These are phyloP conservation scores for Zootoca vivipara DNA, from an alignment of 2,113 vertebrate genomes.

Conservation along the genomic window DNA sequence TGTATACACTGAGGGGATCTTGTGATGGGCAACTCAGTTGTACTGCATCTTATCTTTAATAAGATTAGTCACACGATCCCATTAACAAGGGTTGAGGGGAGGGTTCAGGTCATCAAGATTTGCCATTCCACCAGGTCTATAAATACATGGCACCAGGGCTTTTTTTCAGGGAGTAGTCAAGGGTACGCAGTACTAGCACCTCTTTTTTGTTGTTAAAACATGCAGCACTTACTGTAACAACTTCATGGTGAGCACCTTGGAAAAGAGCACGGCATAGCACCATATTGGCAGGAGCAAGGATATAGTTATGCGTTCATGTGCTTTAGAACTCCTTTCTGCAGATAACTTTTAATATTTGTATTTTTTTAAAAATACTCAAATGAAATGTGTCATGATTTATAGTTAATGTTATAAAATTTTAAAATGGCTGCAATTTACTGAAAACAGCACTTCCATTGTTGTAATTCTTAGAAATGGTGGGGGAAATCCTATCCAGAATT, in stretches of 20 bases:
- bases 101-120: neutral
- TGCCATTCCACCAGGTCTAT: neutral
- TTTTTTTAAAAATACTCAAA: slow-evolving; percentile 43
- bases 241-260: no score
- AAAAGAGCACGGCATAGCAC: no score
- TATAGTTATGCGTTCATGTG: neutral
- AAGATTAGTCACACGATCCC: neutral
- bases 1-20: neutral
- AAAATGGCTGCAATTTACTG: slow-evolving; percentile 46
- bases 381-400: slow-evolving; percentile 27
- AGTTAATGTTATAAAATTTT: slow-evolving; percentile 5
- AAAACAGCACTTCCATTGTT: neutral
- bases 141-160: no score
- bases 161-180: no score
- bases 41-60: no score
- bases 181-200: no score
- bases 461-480: neutral
- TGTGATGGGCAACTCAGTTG: neutral
- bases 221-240: no score
- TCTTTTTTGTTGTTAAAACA: no score
- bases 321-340: neutral
- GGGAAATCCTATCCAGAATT: neutral
- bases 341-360: neutral
- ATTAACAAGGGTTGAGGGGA: neutral
- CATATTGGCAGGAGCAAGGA: neutral